phyloP scores from a whole-genome alignment of 2,888 invertebrate genomes.

The Mythimna albipuncta region DNA sequence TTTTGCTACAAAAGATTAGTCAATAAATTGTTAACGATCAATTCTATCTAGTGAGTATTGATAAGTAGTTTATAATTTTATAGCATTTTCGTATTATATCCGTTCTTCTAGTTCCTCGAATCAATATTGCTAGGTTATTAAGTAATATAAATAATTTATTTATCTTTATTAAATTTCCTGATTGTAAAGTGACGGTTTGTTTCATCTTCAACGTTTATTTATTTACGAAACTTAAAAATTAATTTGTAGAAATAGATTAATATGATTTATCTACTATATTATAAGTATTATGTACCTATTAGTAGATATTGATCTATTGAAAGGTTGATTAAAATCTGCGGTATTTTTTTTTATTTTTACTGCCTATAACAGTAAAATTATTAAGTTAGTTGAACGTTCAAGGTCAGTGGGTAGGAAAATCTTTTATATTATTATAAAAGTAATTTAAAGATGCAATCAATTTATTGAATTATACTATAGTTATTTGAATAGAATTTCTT shows the following conservation, averaged over 20 bases:
- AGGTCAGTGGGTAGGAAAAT: not conserved
- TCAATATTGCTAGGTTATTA: not conserved
- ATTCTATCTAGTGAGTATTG: not conserved
- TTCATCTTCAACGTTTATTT: not conserved
- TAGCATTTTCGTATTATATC: not conserved
- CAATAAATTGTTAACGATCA: not conserved
- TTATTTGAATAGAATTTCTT: no score
- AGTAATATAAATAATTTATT: not conserved
- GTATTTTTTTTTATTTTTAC: not conserved
- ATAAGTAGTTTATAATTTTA: not conserved
- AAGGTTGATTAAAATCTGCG: not conserved
- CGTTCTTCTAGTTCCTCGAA: not conserved
- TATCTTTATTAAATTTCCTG: slow-evolving; percentile 12
- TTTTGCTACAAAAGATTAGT: not conserved
- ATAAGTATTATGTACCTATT: no score
- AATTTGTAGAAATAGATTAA: not conserved
- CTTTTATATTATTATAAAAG: not conserved
- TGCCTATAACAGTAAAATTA: not conserved
- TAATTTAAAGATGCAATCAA: not conserved
- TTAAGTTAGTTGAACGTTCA: not conserved
- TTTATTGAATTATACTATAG: no score
- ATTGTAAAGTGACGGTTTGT: not conserved
- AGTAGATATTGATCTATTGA: not conserved
- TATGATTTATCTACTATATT: not conserved
- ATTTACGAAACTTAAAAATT: not conserved